These are phyloP conservation scores for Gortyna flavago DNA, from an alignment of 2,888 invertebrate genomes.

Conservation along the genomic window DNA sequence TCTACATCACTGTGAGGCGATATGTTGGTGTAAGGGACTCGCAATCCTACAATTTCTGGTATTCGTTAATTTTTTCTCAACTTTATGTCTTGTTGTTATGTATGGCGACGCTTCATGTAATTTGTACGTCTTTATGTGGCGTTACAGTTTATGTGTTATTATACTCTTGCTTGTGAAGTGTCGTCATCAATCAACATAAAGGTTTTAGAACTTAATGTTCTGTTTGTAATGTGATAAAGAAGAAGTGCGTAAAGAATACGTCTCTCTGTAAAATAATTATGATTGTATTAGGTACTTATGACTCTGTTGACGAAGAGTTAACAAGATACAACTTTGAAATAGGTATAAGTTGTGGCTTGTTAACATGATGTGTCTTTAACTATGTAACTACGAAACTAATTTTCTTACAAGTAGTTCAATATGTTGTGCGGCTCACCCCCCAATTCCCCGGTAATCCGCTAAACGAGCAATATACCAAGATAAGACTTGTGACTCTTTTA, in stretches of 20 bases:
- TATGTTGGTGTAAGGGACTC: conserved; percentile 51
- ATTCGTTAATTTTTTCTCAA: conserved; percentile 61
- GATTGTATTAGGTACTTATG: conserved; percentile 1
- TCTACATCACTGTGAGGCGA: conserved; percentile 64
- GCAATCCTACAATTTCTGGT: conserved; percentile 51
- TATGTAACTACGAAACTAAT: conserved; percentile 46
- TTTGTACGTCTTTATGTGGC: conserved; percentile 43
- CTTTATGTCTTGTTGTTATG: conserved; percentile 38
- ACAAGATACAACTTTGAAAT: conserved; percentile 41
- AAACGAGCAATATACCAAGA: conserved; percentile 55
- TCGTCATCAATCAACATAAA: conserved; percentile 47
- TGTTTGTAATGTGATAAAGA: conserved; percentile 44
- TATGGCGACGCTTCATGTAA: conserved; percentile 34
- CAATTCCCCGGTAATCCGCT: conserved; percentile 46
- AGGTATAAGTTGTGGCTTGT: conserved; percentile 34
- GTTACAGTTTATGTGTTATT: conserved; percentile 53
- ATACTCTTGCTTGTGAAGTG: conserved; percentile 47
- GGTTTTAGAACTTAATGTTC: conserved; percentile 49
- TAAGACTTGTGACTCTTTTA: conserved; percentile 41
- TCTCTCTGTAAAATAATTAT: conserved; percentile 19
- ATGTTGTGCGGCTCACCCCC: conserved; percentile 31
- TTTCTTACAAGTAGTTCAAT: conserved; percentile 44
- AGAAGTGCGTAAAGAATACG: conserved; percentile 1
- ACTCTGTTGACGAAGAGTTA: conserved; percentile 34
- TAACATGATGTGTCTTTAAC: conserved; percentile 31